Evolutionary conservation across 2,113 vertebrate species (phyloP).

Genomic region (Anhinga rufa): DNA sequence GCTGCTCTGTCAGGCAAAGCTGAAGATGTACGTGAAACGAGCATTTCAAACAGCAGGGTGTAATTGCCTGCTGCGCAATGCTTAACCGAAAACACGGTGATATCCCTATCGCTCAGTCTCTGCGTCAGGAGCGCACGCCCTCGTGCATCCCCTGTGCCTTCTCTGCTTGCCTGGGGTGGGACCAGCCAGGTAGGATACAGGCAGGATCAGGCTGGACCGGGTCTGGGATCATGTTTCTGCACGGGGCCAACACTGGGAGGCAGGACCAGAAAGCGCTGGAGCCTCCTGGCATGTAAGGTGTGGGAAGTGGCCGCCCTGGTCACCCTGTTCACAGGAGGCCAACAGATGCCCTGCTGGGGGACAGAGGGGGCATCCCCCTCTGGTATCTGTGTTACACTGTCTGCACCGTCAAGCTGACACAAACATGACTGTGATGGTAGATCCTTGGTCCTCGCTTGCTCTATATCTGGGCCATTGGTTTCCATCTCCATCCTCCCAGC

Average conservation of each 20-base stretch:
- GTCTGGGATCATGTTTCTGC: not conserved
- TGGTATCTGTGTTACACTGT: fast-evolving
- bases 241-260: not conserved
- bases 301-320: not conserved
- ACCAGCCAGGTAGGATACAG: not conserved
- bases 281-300: fast-evolving
- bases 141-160: fast-evolving
- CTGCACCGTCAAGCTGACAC: not conserved
- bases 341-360: not conserved
- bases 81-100: not conserved
- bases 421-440: not conserved
- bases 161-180: not conserved
- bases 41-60: fast-evolving
- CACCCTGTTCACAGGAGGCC: not conserved
- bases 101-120: not conserved
- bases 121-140: not conserved
- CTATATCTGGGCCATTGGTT: not conserved
- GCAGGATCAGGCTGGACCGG: not conserved
- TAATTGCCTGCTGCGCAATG: not conserved
- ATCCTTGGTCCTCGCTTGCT: fast-evolving
- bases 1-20: not conserved
- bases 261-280: not conserved
- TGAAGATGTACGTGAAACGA: not conserved
- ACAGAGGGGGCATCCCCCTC: not conserved
- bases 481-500: not conserved